Conservation (phyloP, 2,113 vertebrate species). For the Elachura formosa region DNA sequence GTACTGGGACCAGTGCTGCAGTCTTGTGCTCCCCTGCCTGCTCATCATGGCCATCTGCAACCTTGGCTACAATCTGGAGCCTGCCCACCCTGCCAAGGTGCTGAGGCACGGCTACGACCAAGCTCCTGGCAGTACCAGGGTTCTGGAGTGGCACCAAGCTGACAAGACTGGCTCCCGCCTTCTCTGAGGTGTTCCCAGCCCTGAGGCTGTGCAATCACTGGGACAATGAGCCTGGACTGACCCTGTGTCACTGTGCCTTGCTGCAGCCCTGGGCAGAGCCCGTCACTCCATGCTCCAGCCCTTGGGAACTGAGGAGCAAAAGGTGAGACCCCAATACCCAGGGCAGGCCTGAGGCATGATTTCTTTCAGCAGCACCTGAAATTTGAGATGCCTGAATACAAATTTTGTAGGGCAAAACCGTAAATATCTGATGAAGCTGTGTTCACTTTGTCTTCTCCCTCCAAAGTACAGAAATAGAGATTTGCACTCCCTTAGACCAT, state of each 20-base stretch:
- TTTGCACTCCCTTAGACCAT: not conserved
- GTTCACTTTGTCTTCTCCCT: not conserved
- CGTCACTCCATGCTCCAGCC: not conserved
- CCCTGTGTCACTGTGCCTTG: not conserved
- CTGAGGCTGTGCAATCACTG: not conserved
- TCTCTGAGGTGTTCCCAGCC: not conserved
- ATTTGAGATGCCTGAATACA: not conserved
- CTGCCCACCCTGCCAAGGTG: not conserved
- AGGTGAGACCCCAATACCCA: not conserved
- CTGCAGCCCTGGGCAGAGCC: not conserved
- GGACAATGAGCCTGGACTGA: not conserved
- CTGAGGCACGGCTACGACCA: not conserved
- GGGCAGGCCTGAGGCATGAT: not conserved
- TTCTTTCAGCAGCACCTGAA: not conserved
- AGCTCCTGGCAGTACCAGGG: not conserved
- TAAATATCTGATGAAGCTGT: not conserved
- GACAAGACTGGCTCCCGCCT: accelerated
- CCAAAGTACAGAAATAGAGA: not conserved
- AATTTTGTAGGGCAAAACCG: not conserved
- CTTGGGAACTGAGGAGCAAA: not conserved
- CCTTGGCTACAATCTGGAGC: not conserved
- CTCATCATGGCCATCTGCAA: not conserved
- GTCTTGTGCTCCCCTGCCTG: not conserved
- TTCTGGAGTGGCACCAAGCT: not conserved
- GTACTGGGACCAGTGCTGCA: accelerated